A percentile compares a stretch with the other conserved stretches of the same genome.
Conservation (phyloP, 2,888 invertebrate genomes). For the Drepana falcataria region DNA sequence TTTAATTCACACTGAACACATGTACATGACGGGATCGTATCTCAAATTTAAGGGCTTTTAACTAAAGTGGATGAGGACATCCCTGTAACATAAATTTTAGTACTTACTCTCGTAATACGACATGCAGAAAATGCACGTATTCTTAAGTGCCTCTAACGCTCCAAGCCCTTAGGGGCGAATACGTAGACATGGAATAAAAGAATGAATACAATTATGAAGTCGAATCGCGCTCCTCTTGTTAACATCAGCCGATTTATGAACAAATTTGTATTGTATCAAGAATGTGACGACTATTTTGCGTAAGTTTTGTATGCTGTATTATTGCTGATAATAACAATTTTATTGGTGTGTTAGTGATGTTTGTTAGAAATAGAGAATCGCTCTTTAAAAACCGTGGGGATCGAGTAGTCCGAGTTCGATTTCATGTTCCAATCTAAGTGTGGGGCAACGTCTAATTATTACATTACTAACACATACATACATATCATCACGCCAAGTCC, state of each 20-base stretch:
- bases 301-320: too few relatives aligned
- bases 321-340: too few relatives aligned
- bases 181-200: neutral
- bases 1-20: neutral
- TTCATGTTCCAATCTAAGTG: too few relatives aligned
- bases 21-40: neutral
- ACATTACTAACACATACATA: too few relatives aligned
- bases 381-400: too few relatives aligned
- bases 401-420: too few relatives aligned
- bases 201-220: neutral
- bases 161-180: neutral
- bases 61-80: neutral
- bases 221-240: neutral
- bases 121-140: neutral
- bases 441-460: too few relatives aligned
- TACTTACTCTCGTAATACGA: neutral
- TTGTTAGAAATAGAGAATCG: too few relatives aligned
- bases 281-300: too few relatives aligned
- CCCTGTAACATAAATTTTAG: neutral
- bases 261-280: too few relatives aligned
- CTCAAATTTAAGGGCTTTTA: neutral
- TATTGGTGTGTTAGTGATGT: too few relatives aligned
- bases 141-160: neutral
- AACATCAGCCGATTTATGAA: neutral
- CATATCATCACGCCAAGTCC: too few relatives aligned